Evolutionary conservation across 1,140 invertebrate species (phyloP), one percentile per base, ranked within the genome.

Genomic region (Lepidotrigona ventralis): DNA sequence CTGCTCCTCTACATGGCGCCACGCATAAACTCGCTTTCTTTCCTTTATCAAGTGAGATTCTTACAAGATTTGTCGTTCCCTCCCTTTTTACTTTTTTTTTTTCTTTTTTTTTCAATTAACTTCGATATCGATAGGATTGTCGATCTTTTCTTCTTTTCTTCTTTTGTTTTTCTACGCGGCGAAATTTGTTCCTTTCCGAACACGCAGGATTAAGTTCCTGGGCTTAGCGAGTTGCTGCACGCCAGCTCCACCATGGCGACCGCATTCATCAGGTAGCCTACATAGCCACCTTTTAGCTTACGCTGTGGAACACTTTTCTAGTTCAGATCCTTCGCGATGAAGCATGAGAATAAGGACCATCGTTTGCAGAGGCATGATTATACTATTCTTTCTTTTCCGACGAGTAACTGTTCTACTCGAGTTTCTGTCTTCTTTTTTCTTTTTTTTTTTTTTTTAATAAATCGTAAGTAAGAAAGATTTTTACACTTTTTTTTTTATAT

Each of bases 141-240:
- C 15, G 9, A 11, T 26, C 23, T 17, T 26, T 19, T 51, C 39
- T 70, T 51, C 12, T 53, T 60, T n/a, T 12, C 56, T n/a, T 4
- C 2, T 53, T 26, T 75, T 21, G 58, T 21, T 69, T 39, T 23
- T 11, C 14, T 19, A 12, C 21, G 17, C 15, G 15, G 15, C 46
- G 6, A 71, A 26, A 51, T 53, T 60, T 60, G 23, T 60, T 46
- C 39, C 58, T n/a, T 71, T 19, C 71, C n/a, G n/a, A 46, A 46
- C 39, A 72, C 17, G 53, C 33, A 53, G 21, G 72, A 64, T 29
- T 80, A 83, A 39, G 89, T 90, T 73, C 90, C 91, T 74, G 91
- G 90, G 54, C 91, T 91, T 85, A 91, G 84, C 69, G 91, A 88
- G 85, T 91, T 92, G 86, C 90, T 92, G 84, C 91, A 91, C 85